phyloP scores from a whole-genome alignment of 2,113 vertebrate species.

The Poicephalus meyeri region DNA sequence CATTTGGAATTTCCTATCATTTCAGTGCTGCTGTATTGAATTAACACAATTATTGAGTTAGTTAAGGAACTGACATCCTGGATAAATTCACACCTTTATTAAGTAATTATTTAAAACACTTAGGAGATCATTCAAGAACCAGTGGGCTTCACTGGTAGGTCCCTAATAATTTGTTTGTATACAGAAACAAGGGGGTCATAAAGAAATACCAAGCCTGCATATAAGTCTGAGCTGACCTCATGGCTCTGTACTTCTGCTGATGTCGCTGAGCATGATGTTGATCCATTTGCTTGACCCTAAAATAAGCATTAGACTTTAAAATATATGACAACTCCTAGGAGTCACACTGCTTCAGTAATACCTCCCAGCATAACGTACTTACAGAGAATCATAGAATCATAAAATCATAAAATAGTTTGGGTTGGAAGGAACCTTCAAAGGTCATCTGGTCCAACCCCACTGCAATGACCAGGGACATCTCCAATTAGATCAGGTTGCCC shows the following conservation, averaged over 20 bases:
- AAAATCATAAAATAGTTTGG: not conserved
- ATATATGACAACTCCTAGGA: not conserved
- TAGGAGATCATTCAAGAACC: not conserved
- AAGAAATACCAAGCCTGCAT: not conserved
- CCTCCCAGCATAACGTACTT: not conserved
- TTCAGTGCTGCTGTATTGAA: not conserved
- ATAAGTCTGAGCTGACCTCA: not conserved
- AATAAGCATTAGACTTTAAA: not conserved
- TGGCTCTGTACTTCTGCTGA: not conserved
- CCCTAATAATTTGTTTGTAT: not conserved
- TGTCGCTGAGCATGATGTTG: not conserved
- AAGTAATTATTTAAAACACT: not conserved
- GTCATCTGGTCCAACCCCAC: not conserved
- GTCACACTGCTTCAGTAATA: not conserved
- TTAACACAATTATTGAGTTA: not conserved
- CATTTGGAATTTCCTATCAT: not conserved
- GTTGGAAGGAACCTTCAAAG: not conserved
- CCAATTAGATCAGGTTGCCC: not conserved
- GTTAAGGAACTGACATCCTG: not conserved
- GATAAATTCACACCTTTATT: not conserved
- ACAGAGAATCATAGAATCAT: not conserved
- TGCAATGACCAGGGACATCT: not conserved
- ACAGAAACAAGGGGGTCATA: not conserved
- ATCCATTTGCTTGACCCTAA: not conserved
- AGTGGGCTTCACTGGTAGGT: not conserved